Conservation (phyloP, 2,113 vertebrate species). For the Tamias sibiricus region DNA sequence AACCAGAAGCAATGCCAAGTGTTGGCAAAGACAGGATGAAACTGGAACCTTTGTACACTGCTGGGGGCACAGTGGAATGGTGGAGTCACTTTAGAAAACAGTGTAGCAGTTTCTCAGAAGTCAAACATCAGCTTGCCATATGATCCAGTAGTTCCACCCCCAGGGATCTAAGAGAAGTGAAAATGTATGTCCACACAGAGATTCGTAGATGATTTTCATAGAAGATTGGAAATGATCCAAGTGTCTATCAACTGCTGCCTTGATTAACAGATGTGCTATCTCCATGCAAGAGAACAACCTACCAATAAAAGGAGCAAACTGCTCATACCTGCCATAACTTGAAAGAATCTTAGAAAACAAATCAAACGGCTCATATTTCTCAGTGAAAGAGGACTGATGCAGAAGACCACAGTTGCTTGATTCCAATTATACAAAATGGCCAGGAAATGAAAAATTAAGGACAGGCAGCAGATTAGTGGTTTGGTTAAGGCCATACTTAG, state of each 20-base stretch:
- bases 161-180: not conserved
- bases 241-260: not conserved
- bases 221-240: not conserved
- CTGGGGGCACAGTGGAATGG: not conserved
- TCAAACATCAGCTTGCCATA: not conserved
- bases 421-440: not conserved
- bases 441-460: not conserved
- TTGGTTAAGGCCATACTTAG: not conserved
- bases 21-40: not conserved
- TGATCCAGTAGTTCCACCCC: not conserved
- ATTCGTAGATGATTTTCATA: not conserved
- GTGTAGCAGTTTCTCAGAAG: not conserved
- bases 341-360: not conserved
- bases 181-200: not conserved
- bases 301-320: not conserved
- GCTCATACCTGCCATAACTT: not conserved
- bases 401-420: not conserved
- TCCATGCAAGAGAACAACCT: not conserved
- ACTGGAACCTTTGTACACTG: not conserved
- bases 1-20: not conserved
- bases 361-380: not conserved
- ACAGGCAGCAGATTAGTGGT: not conserved
- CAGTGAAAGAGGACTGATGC: not conserved
- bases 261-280: not conserved
- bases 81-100: not conserved